Conservation (phyloP, 2,797 vertebrate genomes). For the Schizothorax lantsangensis region DNA sequence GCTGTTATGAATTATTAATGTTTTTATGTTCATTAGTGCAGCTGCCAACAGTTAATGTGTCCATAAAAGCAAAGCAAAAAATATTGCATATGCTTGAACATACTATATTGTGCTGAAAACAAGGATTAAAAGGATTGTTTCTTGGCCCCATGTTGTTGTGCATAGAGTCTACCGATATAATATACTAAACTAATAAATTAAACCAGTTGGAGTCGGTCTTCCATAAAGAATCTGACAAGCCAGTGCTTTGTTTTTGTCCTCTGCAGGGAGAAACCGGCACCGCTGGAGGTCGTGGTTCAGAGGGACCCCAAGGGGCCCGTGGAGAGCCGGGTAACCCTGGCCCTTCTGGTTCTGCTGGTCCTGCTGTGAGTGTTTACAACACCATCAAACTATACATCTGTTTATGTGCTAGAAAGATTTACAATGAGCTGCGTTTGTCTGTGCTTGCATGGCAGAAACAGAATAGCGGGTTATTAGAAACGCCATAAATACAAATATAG, state of each 20-base stretch:
- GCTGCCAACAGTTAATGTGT: not conserved
- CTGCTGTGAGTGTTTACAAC: slow-evolving; percentile 83
- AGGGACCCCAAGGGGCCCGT: slow-evolving; percentile 93
- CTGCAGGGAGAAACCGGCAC: slow-evolving; percentile 91
- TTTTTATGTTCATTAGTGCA: not conserved
- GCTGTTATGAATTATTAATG: not conserved
- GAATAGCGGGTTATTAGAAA: not conserved
- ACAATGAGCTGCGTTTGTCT: no score
- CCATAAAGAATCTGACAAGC: not conserved
- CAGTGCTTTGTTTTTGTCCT: not conserved
- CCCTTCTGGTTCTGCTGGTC: slow-evolving; percentile 88
- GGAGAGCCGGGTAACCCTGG: slow-evolving; percentile 95
- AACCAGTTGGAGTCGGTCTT: not conserved
- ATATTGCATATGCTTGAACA: no score
- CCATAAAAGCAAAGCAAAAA: not conserved
- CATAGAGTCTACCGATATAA: no score
- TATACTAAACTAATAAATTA: not conserved
- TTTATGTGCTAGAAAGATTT: not conserved
- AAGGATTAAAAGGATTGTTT: no score
- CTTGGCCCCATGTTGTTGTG: no score
- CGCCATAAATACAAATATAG: no score
- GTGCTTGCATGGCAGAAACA: not conserved
- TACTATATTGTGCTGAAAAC: no score
- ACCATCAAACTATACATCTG: not conserved
- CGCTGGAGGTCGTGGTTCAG: slow-evolving; percentile 88